Evolutionary conservation across 2,797 vertebrate species (phyloP).

Genomic region (Premnoplex brunnescens): DNA sequence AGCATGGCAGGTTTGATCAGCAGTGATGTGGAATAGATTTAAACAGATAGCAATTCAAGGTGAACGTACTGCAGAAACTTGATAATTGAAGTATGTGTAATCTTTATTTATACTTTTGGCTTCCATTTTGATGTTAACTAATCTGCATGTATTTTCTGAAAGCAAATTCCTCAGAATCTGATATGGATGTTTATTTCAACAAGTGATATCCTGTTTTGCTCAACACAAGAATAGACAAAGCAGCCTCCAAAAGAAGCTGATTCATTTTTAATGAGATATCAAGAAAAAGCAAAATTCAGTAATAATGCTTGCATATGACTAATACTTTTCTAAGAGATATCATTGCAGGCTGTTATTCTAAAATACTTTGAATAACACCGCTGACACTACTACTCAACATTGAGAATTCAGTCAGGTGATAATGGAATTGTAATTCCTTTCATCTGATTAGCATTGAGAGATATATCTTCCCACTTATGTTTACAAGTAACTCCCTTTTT

Average conservation of each 20-base stretch:
- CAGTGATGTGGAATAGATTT: background rate
- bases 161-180: background rate
- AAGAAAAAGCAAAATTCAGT: background rate
- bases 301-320: background rate
- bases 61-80: background rate
- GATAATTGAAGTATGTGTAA: background rate
- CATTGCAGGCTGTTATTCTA: background rate
- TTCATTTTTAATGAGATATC: background rate
- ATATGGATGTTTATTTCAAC: background rate
- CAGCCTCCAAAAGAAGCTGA: background rate
- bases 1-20: background rate
- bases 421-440: background rate
- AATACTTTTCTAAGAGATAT: background rate
- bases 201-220: background rate
- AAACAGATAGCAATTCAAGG: background rate
- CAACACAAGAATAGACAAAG: background rate
- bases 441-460: background rate
- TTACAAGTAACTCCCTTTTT: background rate
- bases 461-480: background rate
- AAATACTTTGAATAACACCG: background rate
- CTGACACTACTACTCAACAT: background rate
- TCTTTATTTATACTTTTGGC: background rate
- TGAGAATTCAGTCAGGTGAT: background rate
- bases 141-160: background rate
- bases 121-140: background rate